A percentile compares a stretch with the other conserved stretches of the same genome.
These are phyloP conservation scores for Urocyon cinereoargenteus DNA, from an alignment of 2,797 vertebrate species.

Conservation along the genomic window DNA sequence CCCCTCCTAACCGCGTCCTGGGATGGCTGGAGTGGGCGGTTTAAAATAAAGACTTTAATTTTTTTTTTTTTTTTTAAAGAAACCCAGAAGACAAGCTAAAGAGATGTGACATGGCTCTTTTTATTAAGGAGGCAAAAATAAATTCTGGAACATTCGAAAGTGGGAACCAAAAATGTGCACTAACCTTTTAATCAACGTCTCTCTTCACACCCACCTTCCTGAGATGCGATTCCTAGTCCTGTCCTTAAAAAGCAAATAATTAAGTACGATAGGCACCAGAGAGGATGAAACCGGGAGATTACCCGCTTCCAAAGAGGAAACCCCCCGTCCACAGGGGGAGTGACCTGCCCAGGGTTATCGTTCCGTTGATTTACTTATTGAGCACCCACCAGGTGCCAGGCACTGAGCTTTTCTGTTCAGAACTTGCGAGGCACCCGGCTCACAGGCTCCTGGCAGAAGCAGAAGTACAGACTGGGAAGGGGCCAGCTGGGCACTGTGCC, in stretches of 20 bases:
- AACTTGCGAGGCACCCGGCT: neutral
- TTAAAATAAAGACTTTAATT: constrained; percentile 31
- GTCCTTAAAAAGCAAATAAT: constrained; percentile 3
- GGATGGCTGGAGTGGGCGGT: constrained; percentile 68
- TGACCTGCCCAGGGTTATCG: neutral
- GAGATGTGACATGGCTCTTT: constrained; percentile 40
- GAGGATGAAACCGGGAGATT: neutral
- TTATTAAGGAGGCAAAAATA: constrained; percentile 72
- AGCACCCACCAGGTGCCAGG: neutral
- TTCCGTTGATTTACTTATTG: neutral
- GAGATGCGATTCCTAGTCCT: neutral
- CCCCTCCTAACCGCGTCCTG: constrained; percentile 43
- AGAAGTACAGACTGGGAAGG: neutral
- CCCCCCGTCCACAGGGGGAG: neutral
- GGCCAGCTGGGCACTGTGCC: neutral
- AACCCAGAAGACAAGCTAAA: constrained; percentile 1
- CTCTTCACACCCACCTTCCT: constrained; percentile 55
- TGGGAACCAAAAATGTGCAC: constrained; percentile 66
- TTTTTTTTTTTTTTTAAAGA: neutral
- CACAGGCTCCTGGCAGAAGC: neutral
- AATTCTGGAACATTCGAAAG: constrained; percentile 71
- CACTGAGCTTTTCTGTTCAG: neutral
- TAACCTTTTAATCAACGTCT: constrained; percentile 65
- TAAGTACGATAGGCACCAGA: neutral
- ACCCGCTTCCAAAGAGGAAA: neutral